Evolutionary conservation across 1,140 invertebrate species (phyloP), one percentile per base, ranked within the genome.

Genomic region (Zaprionus tsacasi): DNA sequence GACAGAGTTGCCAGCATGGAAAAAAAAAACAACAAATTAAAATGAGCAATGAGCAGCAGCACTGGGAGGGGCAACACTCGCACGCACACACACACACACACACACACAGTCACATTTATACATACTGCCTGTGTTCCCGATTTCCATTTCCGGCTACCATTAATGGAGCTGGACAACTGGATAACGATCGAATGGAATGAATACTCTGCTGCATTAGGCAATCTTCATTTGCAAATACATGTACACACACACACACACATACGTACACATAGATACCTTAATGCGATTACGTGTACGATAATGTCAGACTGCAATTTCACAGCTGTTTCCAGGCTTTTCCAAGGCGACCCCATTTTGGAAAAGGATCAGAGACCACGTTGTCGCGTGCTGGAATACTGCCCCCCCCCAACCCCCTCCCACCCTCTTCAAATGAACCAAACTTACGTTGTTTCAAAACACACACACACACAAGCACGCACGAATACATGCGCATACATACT

Each of bases 241-340:
- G 21, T 21, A 21, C 27, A 30, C 27, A 30, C 27, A 30, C 27
- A 12, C 21, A 25, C 10, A 30, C 12, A 54, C 12, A 65, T 4
- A 11, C 25, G 13, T 52, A 48, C 48, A 1, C 15, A 25, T 45
- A 15, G 7, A 13, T 45, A 10, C 40, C n/a, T 15, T 6, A 45
- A 7, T 45, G 40, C 40, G 40, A 45, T 45, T 45, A 45, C 40
- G 40, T 45, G 40, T 45, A 45, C 40, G 40, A 45, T 15, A 45
- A 45, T 15, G n/a, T 15, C 21, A 45, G 40, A 45, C n/a, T 45
- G n/a, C 40, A 17, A 21, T 43, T 45, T 45, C 2, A 15, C n/a
- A 17, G 40, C n/a, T 43, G 40, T 45, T 15, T 15, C 40, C n/a
- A 15, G 7, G n/a, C 7, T 45, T 35, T 35, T 10, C 33, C 33